Evolutionary conservation across 2,797 vertebrate species (phyloP), one percentile per base, ranked within the genome.

Genomic region (Oryzias sinensis): DNA sequence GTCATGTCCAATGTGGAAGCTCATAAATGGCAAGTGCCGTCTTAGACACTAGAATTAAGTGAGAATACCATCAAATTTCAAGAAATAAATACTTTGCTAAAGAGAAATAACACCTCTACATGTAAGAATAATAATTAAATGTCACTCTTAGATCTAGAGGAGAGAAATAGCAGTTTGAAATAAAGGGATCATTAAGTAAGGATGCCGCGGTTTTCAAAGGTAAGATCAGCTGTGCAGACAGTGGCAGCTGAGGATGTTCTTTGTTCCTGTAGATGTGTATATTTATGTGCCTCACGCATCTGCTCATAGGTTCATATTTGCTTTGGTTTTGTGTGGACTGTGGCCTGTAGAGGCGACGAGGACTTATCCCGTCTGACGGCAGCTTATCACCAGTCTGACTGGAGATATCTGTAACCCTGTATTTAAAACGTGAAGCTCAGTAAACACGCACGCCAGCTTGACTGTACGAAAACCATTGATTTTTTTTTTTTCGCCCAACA

Each of bases 291-390:
- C 53, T 50, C 62, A 47, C 40, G 50, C 17, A 50, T 42, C 53
- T 53, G 48, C 61, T 49, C 65, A 37, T 51, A 45, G 59, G 55
- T 73, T 69, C 54, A 27, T 55, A 27, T 65, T 33, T 62, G 64
- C 53, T 1, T 14, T 17, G 60, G 51, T 56, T 37, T 60, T 62
- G 46, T 60, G 24, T 49, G 59, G 55, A 43, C 52, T 60, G 79
- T 76, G 76, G 62, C 61, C 71, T 50, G 40, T 59, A 77, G 84
- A 73, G 72, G 53, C 85, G 83, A 88, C 84, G 18, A 56, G 76
- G 83, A 82, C 82, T 85, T 77, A 68, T 72, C 77, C 78, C 52
- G 87, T 89, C 86, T 85, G 83, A 72, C 65, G 68, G 73, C 53
- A 58, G 85, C 81, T 87, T 88, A 85, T 85, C 75, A 70, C 63